Evolutionary conservation across 2,888 invertebrate genomes (phyloP), one percentile per base, ranked within the genome.

Genomic region (Neuroscelio doddi): DNA sequence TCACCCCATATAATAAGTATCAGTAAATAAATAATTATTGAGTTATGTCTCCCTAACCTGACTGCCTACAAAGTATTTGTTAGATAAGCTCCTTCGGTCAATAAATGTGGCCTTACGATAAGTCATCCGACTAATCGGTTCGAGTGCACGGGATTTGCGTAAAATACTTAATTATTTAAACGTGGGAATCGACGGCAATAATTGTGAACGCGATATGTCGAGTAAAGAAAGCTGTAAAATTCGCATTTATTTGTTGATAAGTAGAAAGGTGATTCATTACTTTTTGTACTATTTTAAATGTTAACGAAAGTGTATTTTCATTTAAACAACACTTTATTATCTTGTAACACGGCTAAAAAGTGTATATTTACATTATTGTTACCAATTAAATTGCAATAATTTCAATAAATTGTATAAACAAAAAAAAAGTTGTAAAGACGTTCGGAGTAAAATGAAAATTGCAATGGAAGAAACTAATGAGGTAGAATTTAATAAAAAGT

Each of bases 41-140:
- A 42, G 49, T 53, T n/a, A n/a, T n/a, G n/a, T n/a, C n/a, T n/a
- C n/a, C 57, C 49, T 61, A 64, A 62, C 61, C 64, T 68, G 68
- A 62, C 64, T 14, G 50, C 58, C 30, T 47, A 49, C 42, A 50
- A 53, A 53, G 61, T 61, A 57, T 57, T 57, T 52, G 50, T 51
- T 24, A 62, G 64, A 68, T 68, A 68, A 52, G 62, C 45, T 24
- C 32, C 52, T 39, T 36, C 26, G 17, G 47, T 56, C 56, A 47
- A 56, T 56, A 51, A 15, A 32, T 17, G 9, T 16, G 32, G 17
- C 32, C 9, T 17, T 21, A 15, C 36, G 53, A 57, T 56, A 64
- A 64, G 57, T 58, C 51, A 41, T 29, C 15, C 16, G 42, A 24
- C 56, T 53, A 67, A 68, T 64, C 64, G 57, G 15, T 36, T 24